phyloP scores from a whole-genome alignment of 1,140 invertebrate genomes.

The Procambarus clarkii region DNA sequence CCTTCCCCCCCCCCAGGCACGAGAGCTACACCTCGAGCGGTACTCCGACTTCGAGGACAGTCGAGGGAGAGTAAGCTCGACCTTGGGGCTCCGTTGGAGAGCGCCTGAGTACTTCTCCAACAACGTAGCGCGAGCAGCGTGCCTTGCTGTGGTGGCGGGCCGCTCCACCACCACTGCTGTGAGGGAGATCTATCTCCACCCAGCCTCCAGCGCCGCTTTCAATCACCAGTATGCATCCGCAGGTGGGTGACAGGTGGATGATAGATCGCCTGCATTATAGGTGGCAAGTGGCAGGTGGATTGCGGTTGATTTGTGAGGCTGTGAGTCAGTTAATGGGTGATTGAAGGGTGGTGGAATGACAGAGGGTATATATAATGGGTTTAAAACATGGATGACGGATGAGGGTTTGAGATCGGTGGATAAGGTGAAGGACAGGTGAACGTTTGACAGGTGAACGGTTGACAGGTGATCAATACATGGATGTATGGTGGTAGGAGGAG shows the following conservation, averaged over 20 bases:
- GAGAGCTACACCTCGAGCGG: constrained; percentile 5
- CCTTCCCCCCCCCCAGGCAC: constrained; percentile 12
- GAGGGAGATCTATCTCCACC: constrained; percentile 57
- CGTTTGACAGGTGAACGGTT: too few relatives aligned
- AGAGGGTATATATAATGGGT: too few relatives aligned
- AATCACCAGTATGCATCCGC: constrained; percentile 66
- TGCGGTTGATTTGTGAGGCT: too few relatives aligned
- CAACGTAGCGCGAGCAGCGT: constrained; percentile 47
- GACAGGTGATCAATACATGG: too few relatives aligned
- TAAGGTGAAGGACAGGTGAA: too few relatives aligned
- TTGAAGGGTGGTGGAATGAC: too few relatives aligned
- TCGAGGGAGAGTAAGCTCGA: constrained; percentile 59
- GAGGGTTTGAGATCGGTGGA: too few relatives aligned
- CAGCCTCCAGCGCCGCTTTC: constrained; percentile 65
- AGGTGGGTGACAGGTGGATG: neutral
- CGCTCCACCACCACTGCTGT: constrained; percentile 24
- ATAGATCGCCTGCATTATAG: too few relatives aligned
- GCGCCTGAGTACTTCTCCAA: constrained; percentile 66
- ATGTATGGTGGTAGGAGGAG: too few relatives aligned
- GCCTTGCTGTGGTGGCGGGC: constrained; percentile 52
- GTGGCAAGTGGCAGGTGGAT: too few relatives aligned
- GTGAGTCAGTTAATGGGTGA: too few relatives aligned
- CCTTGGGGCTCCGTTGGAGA: constrained; percentile 37
- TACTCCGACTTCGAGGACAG: constrained; percentile 64
- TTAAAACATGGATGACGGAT: too few relatives aligned